phyloP scores from a whole-genome alignment of 1,140 invertebrate species.

The Lucilia cuprina region DNA sequence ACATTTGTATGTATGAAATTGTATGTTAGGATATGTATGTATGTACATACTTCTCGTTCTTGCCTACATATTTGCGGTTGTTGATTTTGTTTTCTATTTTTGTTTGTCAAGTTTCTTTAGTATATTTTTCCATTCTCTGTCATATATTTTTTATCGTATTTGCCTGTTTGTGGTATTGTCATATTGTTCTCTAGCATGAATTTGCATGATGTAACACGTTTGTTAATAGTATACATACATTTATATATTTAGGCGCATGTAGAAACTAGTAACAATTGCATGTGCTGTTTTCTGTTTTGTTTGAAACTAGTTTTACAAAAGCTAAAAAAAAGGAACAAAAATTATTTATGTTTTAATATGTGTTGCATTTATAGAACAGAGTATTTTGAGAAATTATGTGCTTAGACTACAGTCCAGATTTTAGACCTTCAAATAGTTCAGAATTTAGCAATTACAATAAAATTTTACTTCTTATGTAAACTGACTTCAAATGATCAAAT shows the following conservation, averaged over 20 bases:
- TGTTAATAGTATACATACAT: not conserved
- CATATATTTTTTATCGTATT: not conserved
- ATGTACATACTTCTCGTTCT: no score
- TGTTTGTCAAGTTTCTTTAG: not conserved
- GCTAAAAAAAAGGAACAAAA: no score
- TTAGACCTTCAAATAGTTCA: no score
- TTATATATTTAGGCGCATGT: not conserved
- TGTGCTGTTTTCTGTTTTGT: not conserved
- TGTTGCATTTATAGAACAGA: no score
- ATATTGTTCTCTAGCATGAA: not conserved
- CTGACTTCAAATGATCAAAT: no score
- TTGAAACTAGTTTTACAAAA: not conserved
- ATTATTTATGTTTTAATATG: no score
- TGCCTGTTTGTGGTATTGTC: not conserved
- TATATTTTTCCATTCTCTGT: not conserved
- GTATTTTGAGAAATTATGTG: not conserved
- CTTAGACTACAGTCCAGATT: not conserved
- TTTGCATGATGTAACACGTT: not conserved
- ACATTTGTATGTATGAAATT: not conserved
- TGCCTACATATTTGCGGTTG: not conserved
- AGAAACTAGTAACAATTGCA: not conserved
- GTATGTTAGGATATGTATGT: no score
- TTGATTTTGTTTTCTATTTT: not conserved
- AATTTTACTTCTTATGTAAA: no score
- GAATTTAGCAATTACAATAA: no score